Conservation (phyloP, 2,797 vertebrate species). For the Cetoscarus ocellatus region DNA sequence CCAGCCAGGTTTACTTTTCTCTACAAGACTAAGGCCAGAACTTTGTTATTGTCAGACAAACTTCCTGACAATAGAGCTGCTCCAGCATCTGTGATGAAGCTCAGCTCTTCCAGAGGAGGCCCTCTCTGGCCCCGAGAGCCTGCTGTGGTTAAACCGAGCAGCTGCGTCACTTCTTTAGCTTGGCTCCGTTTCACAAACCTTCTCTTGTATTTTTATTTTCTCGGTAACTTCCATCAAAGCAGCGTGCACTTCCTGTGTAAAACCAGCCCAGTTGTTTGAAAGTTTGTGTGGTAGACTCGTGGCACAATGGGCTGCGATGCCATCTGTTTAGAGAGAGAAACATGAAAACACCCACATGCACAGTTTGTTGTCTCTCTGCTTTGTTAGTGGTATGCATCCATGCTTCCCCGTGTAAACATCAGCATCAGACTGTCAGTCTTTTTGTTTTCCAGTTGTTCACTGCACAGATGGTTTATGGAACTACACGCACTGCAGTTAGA, state of each 20-base stretch:
- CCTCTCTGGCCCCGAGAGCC: slow-evolving; percentile 7
- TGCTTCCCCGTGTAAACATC: slow-evolving; percentile 11
- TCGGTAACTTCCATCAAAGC: slow-evolving; percentile 47
- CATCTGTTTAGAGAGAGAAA: slow-evolving; percentile 72
- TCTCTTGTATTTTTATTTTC: slow-evolving; percentile 56
- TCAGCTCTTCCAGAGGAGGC: slow-evolving; percentile 41
- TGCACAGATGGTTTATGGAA: slow-evolving; percentile 5
- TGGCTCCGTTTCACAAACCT: slow-evolving; percentile 54
- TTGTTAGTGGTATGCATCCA: slow-evolving; percentile 37
- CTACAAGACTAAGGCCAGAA: background rate
- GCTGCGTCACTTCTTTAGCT: slow-evolving; percentile 67
- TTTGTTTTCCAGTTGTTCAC: background rate
- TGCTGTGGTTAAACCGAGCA: slow-evolving; percentile 38
- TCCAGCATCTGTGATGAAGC: slow-evolving; percentile 12
- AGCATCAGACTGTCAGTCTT: background rate
- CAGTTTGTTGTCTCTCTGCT: slow-evolving; percentile 37
- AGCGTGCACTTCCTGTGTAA: slow-evolving; percentile 39
- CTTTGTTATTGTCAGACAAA: slow-evolving; percentile 1
- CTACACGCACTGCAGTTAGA: background rate
- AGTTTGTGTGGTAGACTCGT: slow-evolving; percentile 55
- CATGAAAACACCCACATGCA: slow-evolving; percentile 37
- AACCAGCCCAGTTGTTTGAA: slow-evolving; percentile 66
- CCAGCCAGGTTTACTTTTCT: background rate
- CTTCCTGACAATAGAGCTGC: slow-evolving; percentile 21
- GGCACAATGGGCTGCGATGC: slow-evolving; percentile 53